Evolutionary conservation across 2,888 invertebrate species (phyloP).

Genomic region (Macrophya annulata): DNA sequence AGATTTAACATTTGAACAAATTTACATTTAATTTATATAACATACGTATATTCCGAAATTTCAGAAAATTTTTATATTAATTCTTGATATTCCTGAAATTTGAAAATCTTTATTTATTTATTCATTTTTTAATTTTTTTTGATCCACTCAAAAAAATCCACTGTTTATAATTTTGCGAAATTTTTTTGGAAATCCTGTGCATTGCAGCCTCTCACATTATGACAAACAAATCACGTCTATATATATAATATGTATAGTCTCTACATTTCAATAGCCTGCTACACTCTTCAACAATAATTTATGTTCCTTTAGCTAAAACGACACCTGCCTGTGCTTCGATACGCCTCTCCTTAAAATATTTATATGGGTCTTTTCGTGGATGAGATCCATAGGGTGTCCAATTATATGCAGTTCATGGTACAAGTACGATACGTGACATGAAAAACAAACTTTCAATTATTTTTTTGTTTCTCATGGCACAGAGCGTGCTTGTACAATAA

Average conservation of each 20-base stretch:
- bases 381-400: too few species aligned
- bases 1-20: background rate
- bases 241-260: slow-evolving; percentile 28
- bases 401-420: too few species aligned
- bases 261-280: slow-evolving; percentile 55
- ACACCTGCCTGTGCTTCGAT: slow-evolving; percentile 59
- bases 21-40: background rate
- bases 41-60: background rate
- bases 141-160: background rate
- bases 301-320: slow-evolving; percentile 52
- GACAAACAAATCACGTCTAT: slow-evolving; percentile 34
- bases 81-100: background rate
- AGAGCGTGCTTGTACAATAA: too few species aligned
- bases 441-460: too few species aligned
- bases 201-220: slow-evolving; percentile 26
- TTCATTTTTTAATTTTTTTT: background rate
- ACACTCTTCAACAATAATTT: slow-evolving; percentile 53
- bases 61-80: background rate
- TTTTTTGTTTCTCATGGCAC: too few species aligned
- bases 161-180: background rate
- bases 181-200: slow-evolving; percentile 2
- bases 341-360: slow-evolving; percentile 64
- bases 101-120: background rate
- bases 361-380: too few species aligned
- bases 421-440: too few species aligned